Evolutionary conservation across 1,140 invertebrate species (phyloP), one percentile per base, ranked within the genome.

Genomic region (Drosophila mojavensis): DNA sequence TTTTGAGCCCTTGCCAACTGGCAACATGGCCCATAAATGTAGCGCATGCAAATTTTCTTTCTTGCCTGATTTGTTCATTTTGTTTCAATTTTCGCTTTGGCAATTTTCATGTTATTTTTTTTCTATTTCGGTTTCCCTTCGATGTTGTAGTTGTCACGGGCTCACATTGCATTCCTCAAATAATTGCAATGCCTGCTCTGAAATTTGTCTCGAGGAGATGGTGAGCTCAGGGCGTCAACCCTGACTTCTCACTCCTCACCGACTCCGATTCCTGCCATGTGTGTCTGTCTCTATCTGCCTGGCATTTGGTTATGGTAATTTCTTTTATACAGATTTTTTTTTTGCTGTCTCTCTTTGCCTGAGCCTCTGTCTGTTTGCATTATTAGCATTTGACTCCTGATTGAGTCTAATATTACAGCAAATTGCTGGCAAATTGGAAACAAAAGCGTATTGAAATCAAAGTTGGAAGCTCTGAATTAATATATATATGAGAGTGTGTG

Each of bases 31-130:
- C 66, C 72, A 77, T 72, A 89, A 88, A 88, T 83, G 83, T 89
- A 81, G 73, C 84, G 80, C 80, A 89, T 88, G 84, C 84, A 88
- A 88, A 88, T 89, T 89, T 88, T 77, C 59, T 84, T 88, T 77
- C 59, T 78, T 78, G 77, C 84, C 78, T 80, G 84, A 88, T 88
- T 88, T 88, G 84, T 88, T 84, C 84, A 89, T 83, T 88, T 88
- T 80, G 80, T 83, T 83, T 88, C 84, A 89, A 89, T 88, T 88
- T 81, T 56, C 75, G 64, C 53, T 81, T 67, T 56, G 60, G 24
- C 58, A 45, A 63, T 65, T 74, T 55, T 61, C 55, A 50, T 33
- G 50, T 67, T 9, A 33, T 51, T 66, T 62, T 55, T 55, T 75
- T 60, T 78, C 15, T n/a, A 41, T 17, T 30, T 13, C 26, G 4